Base-by-base conservation (phyloP, 2,888 invertebrate species). In the Epistrophella euchroma region DNA sequence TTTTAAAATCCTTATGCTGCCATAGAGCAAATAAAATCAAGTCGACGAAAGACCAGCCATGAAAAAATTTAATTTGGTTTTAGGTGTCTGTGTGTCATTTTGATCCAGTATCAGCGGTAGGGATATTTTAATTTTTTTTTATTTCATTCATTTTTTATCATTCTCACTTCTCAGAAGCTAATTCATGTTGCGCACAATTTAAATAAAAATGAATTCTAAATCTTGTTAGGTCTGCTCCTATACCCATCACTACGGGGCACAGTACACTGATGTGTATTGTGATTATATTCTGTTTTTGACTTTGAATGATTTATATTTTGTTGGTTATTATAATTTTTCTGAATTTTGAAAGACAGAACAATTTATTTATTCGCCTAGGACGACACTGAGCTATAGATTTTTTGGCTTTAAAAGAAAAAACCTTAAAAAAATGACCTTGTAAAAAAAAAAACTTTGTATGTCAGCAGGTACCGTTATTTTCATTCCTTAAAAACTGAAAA, bases 251-350 rank as follows among this genome's bases (percentile, higher is more conserved):
- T 4, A 13, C 9, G 4, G n/a, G n/a, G n/a, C n/a, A n/a, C n/a
- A n/a, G n/a, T 37, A 32, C 9, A 32, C 32, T 1, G 2, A 37
- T 13, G 4, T 45, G 0, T 17, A 45, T 7, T 7, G 17, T 45
- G 9, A 11, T 2, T 11, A 47, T 2, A 43, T 25, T 7, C 25
- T 43, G 62, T 32, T 17, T 43, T 45, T 35, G 66, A 32, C 28
- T 66, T 47, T 66, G 66, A 66, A 50, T 47, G 66, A 66, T 66
- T 50, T 50, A 66, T 19, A 50, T 50, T 32, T 58, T 35, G 32
- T 66, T 35, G 0, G 15, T 62, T n/a, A 3, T 4, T 43, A 11
- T 13, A 32, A 25, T 64, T 25, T 28, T 15, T 1, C 9, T 25
- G 13, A 43, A 45, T 64, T 64, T 45, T 28, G 11, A 7, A 40